phyloP scores from a whole-genome alignment of 37 sponge, comb jelly and placozoan species.

The Axinella damicornis region DNA sequence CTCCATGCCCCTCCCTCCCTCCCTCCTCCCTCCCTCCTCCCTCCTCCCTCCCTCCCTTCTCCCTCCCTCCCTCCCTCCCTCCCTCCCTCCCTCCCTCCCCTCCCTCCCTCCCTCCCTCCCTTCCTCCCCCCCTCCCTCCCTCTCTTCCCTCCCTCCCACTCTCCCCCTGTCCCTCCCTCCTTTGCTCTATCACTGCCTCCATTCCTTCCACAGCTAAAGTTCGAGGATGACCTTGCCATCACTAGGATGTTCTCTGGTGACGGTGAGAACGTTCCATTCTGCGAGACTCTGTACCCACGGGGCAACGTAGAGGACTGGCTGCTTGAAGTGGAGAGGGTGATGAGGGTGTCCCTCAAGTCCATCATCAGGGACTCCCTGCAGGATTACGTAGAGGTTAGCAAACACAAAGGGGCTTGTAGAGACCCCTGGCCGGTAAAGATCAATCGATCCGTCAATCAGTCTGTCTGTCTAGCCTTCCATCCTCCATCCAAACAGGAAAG shows the following conservation, averaged over 20 bases:
- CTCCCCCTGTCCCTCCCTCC: neutral
- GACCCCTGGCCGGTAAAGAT: too few species aligned
- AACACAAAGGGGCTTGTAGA: too few species aligned
- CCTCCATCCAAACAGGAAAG: too few species aligned
- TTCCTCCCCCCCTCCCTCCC: neutral
- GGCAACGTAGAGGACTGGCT: constrained; percentile 99
- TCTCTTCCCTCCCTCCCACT: neutral
- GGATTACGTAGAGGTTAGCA: constrained; percentile 80
- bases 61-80: too few species aligned
- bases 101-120: neutral
- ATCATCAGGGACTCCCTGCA: constrained; percentile 86
- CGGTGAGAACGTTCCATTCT: constrained; percentile 95
- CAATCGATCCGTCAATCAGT: too few species aligned
- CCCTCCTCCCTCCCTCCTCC: neutral
- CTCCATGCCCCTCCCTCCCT: neutral
- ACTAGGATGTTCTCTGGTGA: constrained; percentile 92
- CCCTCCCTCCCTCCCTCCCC: neutral
- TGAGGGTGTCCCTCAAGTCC: constrained; percentile 85
- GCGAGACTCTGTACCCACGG: constrained; percentile 89
- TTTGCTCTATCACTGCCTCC: neutral
- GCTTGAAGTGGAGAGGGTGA: constrained; percentile 95
- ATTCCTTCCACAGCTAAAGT: constrained; percentile 75
- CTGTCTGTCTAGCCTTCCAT: too few species aligned
- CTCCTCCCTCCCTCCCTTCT: too few species aligned
- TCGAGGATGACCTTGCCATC: constrained; percentile 95